Percentiles rank a stretch among this genome's conserved stretches.
phyloP scores from a whole-genome alignment of 2,888 invertebrate species.

The Eupithecia subfuscata region DNA sequence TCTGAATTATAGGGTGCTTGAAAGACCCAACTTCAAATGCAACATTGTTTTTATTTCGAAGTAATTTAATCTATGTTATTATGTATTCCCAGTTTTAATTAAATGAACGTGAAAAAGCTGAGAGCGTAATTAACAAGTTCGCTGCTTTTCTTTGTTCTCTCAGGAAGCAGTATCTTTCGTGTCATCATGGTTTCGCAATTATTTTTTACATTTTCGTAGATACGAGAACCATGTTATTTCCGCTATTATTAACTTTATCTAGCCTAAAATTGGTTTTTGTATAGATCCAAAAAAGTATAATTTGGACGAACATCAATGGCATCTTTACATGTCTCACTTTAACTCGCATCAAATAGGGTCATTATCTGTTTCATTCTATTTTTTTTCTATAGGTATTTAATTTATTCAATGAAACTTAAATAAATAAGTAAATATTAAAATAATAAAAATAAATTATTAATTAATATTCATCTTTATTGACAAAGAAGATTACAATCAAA shows the following conservation, averaged over 20 bases:
- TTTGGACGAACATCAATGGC: not conserved
- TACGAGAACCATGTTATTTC: conserved; percentile 6
- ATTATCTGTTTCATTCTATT: not conserved
- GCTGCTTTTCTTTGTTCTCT: conserved; percentile 19
- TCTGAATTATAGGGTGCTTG: not conserved
- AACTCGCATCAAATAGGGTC: too few species aligned
- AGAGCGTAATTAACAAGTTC: conserved; percentile 12
- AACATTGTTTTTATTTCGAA: not conserved
- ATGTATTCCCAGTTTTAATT: not conserved
- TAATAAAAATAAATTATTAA: too few species aligned
- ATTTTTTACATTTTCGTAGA: conserved; percentile 21
- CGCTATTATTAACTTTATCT: not conserved
- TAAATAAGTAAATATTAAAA: too few species aligned
- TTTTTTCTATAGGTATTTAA: not conserved
- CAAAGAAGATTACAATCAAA: too few species aligned
- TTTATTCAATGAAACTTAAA: not conserved
- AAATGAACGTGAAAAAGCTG: not conserved
- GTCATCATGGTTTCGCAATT: conserved; percentile 23
- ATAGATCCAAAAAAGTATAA: too few species aligned
- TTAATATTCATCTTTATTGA: too few species aligned
- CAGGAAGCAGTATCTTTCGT: conserved; percentile 16
- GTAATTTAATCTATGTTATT: not conserved
- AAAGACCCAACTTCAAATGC: not conserved
- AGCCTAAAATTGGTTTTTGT: not conserved
- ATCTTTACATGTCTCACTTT: not conserved